These are phyloP conservation scores for Subanguina moxae DNA, from an alignment of 1,140 invertebrate species.

Conservation along the genomic window DNA sequence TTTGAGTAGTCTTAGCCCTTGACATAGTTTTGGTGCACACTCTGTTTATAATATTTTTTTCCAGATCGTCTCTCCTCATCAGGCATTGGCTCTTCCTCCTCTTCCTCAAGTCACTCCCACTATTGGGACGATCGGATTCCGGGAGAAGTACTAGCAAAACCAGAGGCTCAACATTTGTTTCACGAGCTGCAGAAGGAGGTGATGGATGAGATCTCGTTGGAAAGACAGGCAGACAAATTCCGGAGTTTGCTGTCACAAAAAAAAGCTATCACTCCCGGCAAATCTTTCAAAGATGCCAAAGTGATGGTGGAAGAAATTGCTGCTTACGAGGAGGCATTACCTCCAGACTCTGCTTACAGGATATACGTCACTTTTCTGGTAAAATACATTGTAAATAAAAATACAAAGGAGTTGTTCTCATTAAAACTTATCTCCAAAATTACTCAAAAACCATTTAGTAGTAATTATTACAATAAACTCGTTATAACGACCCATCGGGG, in stretches of 20 bases:
- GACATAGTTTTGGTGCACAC: neutral
- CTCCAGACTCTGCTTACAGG: slow-evolving; percentile 80
- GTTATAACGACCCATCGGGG: too few species aligned
- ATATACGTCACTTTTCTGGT: slow-evolving; percentile 92
- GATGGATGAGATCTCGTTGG: slow-evolving; percentile 34
- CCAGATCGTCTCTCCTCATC: slow-evolving; percentile 11
- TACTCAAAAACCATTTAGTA: too few species aligned
- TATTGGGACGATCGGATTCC: slow-evolving; percentile 33
- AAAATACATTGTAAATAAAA: neutral
- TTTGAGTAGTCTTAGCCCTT: neutral
- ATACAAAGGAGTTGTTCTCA: too few species aligned
- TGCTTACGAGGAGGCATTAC: slow-evolving; percentile 62
- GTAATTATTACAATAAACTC: too few species aligned
- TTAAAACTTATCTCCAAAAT: too few species aligned
- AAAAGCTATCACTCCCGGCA: slow-evolving; percentile 78
- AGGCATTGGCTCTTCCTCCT: neutral
- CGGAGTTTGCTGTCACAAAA: slow-evolving; percentile 87
- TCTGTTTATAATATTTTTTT: neutral
- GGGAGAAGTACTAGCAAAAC: slow-evolving; percentile 30
- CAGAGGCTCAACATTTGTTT: slow-evolving; percentile 32
- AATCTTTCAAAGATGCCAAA: slow-evolving; percentile 81
- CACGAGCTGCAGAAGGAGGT: slow-evolving; percentile 20
- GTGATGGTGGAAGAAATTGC: slow-evolving; percentile 62
- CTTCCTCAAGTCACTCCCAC: neutral
- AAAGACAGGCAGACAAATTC: slow-evolving; percentile 73